Evolutionary conservation across 2,113 vertebrate genomes (phyloP).

Genomic region (Cercopithecus mona): DNA sequence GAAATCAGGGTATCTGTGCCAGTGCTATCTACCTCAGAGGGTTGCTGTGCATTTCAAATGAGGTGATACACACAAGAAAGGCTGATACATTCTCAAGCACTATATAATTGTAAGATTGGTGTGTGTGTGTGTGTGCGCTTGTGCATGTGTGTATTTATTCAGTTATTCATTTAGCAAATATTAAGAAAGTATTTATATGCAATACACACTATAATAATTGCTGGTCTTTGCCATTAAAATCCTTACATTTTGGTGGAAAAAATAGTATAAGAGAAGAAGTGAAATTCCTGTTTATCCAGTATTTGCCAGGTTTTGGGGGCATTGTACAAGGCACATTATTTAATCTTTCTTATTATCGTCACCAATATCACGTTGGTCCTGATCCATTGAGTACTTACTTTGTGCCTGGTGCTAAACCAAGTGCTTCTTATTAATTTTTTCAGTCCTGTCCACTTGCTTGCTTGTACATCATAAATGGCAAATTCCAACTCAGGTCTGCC

Average conservation of each 20-base stretch:
- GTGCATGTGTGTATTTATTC: background rate
- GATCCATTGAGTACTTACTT: background rate
- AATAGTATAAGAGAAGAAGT: background rate
- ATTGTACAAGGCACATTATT: background rate
- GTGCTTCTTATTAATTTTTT: background rate
- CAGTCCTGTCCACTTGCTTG: background rate
- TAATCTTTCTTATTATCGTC: background rate
- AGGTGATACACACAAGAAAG: background rate
- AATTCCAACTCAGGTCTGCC: background rate
- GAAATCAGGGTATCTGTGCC: background rate
- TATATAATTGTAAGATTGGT: background rate
- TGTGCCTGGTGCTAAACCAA: background rate
- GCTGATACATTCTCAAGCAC: background rate
- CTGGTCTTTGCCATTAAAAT: background rate
- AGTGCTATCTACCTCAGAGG: background rate
- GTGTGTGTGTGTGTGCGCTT: background rate
- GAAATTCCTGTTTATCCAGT: background rate
- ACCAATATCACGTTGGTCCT: background rate
- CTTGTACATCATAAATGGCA: fast-evolving
- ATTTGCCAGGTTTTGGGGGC: background rate
- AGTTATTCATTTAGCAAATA: background rate
- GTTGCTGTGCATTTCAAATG: background rate
- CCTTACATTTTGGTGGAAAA: background rate
- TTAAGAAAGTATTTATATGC: background rate
- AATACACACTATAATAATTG: fast-evolving